Conservation (phyloP, 2,888 invertebrate species). For the Apeira syringaria region DNA sequence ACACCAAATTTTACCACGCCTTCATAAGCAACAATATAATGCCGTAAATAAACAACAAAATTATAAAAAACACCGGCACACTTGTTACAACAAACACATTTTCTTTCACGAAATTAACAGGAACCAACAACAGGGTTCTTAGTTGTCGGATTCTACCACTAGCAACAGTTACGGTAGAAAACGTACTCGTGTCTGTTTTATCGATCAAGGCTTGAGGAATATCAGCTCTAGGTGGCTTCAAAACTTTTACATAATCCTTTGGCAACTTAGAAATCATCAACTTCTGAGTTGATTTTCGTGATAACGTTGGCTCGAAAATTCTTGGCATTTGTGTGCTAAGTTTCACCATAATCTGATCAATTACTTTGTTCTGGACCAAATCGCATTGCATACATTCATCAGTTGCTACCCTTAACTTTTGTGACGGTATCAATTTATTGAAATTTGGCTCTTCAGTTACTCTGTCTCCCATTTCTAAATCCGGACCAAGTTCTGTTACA, state of each 20-base stretch:
- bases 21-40: slow-evolving; percentile 48
- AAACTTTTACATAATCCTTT: slow-evolving; percentile 45
- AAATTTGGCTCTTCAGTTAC: slow-evolving; percentile 4
- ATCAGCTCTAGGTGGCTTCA: slow-evolving; percentile 34
- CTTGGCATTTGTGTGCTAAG: slow-evolving; percentile 39
- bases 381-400: slow-evolving; percentile 55
- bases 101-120: slow-evolving; percentile 49
- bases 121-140: slow-evolving; percentile 27
- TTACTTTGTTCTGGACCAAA: slow-evolving; percentile 50
- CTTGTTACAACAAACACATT: slow-evolving; percentile 57
- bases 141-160: slow-evolving; percentile 12
- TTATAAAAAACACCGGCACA: slow-evolving; percentile 60
- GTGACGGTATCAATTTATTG: slow-evolving; percentile 29
- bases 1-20: slow-evolving; percentile 35
- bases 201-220: slow-evolving; percentile 21
- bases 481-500: slow-evolving; percentile 8
- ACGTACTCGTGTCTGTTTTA: slow-evolving; percentile 38
- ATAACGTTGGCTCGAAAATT: slow-evolving; percentile 9
- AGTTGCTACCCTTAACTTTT: slow-evolving; percentile 16
- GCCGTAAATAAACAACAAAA: slow-evolving; percentile 53
- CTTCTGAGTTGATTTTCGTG: slow-evolving; percentile 27
- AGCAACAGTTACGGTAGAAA: slow-evolving; percentile 31
- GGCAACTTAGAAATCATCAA: slow-evolving; percentile 34
- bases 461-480: slow-evolving; percentile 15
- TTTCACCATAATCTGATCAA: slow-evolving; percentile 55